Base-by-base conservation (phyloP, 2,888 invertebrate species). In the Machimus rusticus region DNA sequence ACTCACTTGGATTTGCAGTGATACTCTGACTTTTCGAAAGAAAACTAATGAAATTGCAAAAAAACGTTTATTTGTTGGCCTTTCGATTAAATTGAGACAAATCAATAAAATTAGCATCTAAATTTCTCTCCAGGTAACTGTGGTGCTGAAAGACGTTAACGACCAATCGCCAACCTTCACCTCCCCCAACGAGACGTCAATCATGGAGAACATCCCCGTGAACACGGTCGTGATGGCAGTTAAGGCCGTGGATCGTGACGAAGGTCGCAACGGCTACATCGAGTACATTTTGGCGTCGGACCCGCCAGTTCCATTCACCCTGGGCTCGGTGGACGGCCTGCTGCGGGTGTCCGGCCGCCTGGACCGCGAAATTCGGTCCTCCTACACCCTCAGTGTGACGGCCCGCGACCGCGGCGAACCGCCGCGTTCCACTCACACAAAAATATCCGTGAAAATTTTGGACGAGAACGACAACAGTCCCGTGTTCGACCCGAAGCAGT, bases 401-500 rank as follows among this genome's bases (percentile, higher is more conserved):
- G 98, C 98, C 5, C 95, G 95, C 90, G 98, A 98, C 93, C 95
- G 98, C 88, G 98, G 98, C 0, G 97, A 97, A 91, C 97, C 97
- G 1, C 94, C 97, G 1, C 95, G 95, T 90, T 93, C 95, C 12
- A 95, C 96, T 0, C 94, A 95, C 89, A 94, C 95, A 4, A 94
- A 95, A 90, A 94, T 98, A 39, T 93, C 94, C 87, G 95, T 98
- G 37, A 94, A 94, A 90, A 95, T 98, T 88, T 93, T 97, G 82
- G 98, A 98, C 92, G 97, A 97, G 92, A 98, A 98, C 92, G 98
- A 98, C 91, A 98, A 98, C 91, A 96, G 96, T 89, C 98, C 98
- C 0, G 95, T 97, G 4, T 98, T 98, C 92, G 96, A 97, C 91
- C 97, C 97, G 0, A 96, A 96, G 90, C 97, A 97, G 91, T 98